A percentile compares a stretch with the other conserved stretches of the same genome.
Conservation (phyloP, 2,888 invertebrate species). For the Serrognathus titanus region DNA sequence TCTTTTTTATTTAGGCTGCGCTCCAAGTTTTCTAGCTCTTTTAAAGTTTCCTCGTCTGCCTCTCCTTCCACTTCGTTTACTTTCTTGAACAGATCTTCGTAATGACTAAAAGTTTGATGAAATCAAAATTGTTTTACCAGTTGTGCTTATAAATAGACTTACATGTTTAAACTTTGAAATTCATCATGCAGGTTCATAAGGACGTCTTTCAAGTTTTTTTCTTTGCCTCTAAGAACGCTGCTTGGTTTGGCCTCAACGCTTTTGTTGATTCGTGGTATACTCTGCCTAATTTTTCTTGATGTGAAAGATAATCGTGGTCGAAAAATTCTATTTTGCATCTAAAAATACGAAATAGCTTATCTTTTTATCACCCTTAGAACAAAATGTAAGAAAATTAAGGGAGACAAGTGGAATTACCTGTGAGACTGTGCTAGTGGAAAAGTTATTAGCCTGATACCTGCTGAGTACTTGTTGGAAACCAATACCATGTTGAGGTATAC, state of each 20-base stretch:
- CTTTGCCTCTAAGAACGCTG: conserved; percentile 29
- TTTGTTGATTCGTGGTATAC: background rate
- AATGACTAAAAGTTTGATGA: conserved; percentile 31
- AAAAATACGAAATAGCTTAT: no score
- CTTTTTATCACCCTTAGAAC: background rate
- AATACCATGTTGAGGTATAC: conserved; percentile 35
- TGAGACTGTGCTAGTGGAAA: conserved; percentile 15
- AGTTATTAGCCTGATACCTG: conserved; percentile 19
- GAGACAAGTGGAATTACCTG: conserved; percentile 9
- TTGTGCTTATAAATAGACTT: conserved; percentile 12
- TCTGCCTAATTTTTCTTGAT: background rate
- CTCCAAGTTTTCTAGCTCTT: conserved; percentile 42
- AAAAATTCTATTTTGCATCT: no score
- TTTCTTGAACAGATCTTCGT: conserved; percentile 37
- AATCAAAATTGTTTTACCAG: background rate
- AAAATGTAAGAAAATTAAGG: background rate
- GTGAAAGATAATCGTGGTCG: no score
- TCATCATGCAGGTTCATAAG: conserved; percentile 45
- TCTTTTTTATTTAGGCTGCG: conserved; percentile 43
- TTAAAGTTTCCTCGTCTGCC: conserved; percentile 27
- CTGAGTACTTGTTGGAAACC: conserved; percentile 40
- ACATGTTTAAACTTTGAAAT: conserved; percentile 44
- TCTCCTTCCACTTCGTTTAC: conserved; percentile 23
- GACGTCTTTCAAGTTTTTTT: conserved; percentile 43
- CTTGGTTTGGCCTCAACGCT: conserved; percentile 9